A percentile compares a stretch with the other conserved stretches of the same genome.
Conservation (phyloP, 2,113 vertebrate genomes). For the Megaptera novaeangliae region DNA sequence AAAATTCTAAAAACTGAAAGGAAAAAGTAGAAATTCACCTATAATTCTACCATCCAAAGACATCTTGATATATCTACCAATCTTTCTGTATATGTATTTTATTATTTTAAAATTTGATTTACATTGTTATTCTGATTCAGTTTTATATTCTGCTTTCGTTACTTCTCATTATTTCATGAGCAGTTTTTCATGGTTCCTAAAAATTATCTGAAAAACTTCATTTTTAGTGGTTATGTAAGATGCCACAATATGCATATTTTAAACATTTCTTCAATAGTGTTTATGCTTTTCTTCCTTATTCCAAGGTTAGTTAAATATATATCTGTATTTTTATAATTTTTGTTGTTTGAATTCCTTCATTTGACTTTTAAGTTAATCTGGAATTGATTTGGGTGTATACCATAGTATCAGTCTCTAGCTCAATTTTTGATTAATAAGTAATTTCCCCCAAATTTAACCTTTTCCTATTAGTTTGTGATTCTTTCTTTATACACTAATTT, state of each 20-base stretch:
- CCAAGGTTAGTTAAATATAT: not conserved
- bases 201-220: not conserved
- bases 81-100: not conserved
- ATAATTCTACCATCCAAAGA: not conserved
- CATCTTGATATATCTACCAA: not conserved
- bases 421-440: not conserved
- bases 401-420: not conserved
- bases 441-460: not conserved
- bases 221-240: not conserved
- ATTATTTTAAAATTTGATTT: not conserved
- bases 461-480: not conserved
- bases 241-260: not conserved
- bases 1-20: not conserved
- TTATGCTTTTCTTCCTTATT: not conserved
- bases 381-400: not conserved
- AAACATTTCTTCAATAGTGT: not conserved
- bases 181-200: not conserved
- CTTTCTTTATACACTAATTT: not conserved
- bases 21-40: not conserved
- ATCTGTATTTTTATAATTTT: not conserved
- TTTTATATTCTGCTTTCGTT: not conserved
- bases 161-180: not conserved
- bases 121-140: not conserved
- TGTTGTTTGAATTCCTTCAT: not conserved
- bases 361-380: slow-evolving; percentile 18